phyloP scores from a whole-genome alignment of 2,113 vertebrate genomes.

The Pedionomus torquatus region DNA sequence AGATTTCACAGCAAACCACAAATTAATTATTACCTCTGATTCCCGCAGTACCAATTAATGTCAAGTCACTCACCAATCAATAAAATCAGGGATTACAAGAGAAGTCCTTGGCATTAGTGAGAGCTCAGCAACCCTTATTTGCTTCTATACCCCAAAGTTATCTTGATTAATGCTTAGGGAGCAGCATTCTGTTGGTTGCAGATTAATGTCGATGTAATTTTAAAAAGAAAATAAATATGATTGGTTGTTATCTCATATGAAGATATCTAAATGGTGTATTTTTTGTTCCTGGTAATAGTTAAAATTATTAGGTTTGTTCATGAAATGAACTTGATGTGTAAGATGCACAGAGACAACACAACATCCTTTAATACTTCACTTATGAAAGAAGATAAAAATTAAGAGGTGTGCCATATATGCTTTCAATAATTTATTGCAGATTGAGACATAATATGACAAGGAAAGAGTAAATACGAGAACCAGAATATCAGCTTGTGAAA shows the following conservation, averaged over 20 bases:
- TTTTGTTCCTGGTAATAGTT: background rate
- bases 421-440: background rate
- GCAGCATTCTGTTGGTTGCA: background rate
- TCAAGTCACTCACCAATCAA: background rate
- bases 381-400: background rate
- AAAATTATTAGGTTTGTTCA: background rate
- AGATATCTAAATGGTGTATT: background rate
- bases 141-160: background rate
- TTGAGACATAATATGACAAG: background rate
- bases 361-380: background rate
- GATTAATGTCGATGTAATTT: background rate
- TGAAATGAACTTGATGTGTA: background rate
- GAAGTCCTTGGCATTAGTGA: background rate
- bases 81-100: background rate
- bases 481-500: background rate
- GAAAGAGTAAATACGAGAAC: background rate
- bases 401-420: background rate
- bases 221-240: background rate
- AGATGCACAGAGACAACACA: background rate
- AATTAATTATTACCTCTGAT: conserved; percentile 5
- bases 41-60: background rate
- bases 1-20: background rate
- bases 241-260: background rate
- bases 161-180: background rate
- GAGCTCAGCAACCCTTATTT: background rate